Conservation (phyloP, 2,888 invertebrate species). For the Aelia acuminata region DNA sequence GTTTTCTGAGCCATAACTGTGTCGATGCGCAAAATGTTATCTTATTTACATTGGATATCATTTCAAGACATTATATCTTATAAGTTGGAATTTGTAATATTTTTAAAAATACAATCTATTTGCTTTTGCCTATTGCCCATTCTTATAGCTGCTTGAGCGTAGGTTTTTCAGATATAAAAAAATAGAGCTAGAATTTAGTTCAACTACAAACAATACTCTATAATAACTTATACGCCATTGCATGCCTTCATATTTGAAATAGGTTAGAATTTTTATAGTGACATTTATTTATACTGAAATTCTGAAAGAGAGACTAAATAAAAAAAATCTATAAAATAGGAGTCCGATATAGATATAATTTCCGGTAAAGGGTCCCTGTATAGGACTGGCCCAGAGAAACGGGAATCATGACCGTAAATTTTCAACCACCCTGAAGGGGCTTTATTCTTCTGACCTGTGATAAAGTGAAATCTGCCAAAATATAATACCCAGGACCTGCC, state of each 20-base stretch:
- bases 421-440: neutral
- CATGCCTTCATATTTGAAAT: neutral
- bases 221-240: too few species aligned
- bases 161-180: too few species aligned
- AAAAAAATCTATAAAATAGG: neutral
- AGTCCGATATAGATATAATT: slow-evolving; percentile 42
- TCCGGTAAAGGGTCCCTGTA: slow-evolving; percentile 17
- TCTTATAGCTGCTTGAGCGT: too few species aligned
- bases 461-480: neutral
- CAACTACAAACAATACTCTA: too few species aligned
- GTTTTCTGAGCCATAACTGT: too few species aligned
- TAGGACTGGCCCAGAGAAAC: slow-evolving; percentile 1
- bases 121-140: too few species aligned
- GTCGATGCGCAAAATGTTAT: too few species aligned
- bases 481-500: neutral
- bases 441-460: slow-evolving; percentile 7
- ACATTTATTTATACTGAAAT: neutral
- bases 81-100: too few species aligned
- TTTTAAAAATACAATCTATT: too few species aligned
- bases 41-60: too few species aligned
- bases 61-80: too few species aligned
- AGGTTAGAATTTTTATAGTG: neutral
- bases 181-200: too few species aligned
- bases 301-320: neutral
- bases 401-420: slow-evolving; percentile 28